Percentiles rank a stretch among this genome's conserved stretches.
These are phyloP conservation scores for Amphipyra berbera DNA, from an alignment of 2,888 invertebrate species.

Conservation along the genomic window DNA sequence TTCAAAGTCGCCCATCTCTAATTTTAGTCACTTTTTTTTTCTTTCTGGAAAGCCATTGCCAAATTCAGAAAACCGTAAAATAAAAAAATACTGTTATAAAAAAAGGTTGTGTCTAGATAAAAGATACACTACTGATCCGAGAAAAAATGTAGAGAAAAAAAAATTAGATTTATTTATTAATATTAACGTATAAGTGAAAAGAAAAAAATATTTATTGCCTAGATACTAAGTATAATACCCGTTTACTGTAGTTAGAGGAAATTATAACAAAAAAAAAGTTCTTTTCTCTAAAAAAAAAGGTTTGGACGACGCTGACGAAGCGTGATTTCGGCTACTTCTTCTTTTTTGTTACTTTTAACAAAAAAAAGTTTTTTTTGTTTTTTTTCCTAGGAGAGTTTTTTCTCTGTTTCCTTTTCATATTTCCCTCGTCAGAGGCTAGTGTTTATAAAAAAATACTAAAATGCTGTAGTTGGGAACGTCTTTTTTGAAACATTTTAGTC, in stretches of 20 bases:
- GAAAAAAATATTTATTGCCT: constrained; percentile 88
- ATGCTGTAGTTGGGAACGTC: constrained; percentile 66
- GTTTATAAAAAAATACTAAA: constrained; percentile 63
- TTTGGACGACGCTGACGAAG: constrained; percentile 58
- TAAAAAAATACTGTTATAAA: constrained; percentile 82
- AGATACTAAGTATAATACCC: constrained; percentile 83
- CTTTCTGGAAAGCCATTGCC: constrained; percentile 78
- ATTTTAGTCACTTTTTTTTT: constrained; percentile 65
- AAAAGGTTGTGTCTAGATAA: constrained; percentile 88
- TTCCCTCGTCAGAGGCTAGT: constrained; percentile 63
- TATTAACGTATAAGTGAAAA: constrained; percentile 80
- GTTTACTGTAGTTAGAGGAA: constrained; percentile 83
- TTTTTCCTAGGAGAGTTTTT: constrained; percentile 57
- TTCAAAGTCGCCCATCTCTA: constrained; percentile 68
- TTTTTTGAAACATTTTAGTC: constrained; percentile 87
- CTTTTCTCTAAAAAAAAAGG: constrained; percentile 60
- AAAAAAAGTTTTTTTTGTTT: constrained; percentile 13
- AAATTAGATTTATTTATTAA: constrained; percentile 86
- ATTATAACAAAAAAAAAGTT: constrained; percentile 60
- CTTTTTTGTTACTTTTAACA: neutral
- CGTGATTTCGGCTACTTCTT: constrained; percentile 58
- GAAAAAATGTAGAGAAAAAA: constrained; percentile 75
- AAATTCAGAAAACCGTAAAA: constrained; percentile 79
- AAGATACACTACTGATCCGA: constrained; percentile 81
- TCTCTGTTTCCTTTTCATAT: constrained; percentile 56